Base-by-base conservation (phyloP, 2,113 vertebrate genomes). In the Otis tarda region DNA sequence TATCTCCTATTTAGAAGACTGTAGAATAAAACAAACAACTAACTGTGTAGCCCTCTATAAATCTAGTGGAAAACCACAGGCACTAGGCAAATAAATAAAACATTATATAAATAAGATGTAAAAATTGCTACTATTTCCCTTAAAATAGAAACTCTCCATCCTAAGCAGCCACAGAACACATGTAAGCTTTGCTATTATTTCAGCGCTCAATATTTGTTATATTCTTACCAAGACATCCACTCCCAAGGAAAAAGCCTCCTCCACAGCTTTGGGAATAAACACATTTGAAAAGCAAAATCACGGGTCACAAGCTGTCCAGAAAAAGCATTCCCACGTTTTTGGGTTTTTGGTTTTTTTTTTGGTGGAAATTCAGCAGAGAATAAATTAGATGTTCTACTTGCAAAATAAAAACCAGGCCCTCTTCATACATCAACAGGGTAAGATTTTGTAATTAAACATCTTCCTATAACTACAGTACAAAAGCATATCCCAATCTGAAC, bases 321-420 rank as follows among this genome's bases (percentile, higher is more conserved):
- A 93, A 74, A 85, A 78, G 12, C 10, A 5, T 70, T 53, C 21
- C 14, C 1, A 1, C 14, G 0, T 9, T 10, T 3, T 7, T 15
- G 41, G n/a, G n/a, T 35, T 20, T 37, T 37, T 37, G 37, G 25
- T n/a, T 14, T 30, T 9, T 21, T 3, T 55, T 30, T 55, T 55
- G 8, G 25, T 13, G 53, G 28, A 64, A 82, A 49, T 37, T 41
- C 28, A 61, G 35, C 16, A 74, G 9, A 78, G 45, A 84, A 73
- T 56, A 47, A 90, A 76, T 71, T 4, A 57, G 12, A 24, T 7
- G 7, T 39, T 88, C 64, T 47, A 49, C 18, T 76, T 31, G 47
- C 2, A 39, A 35, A 90, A 56, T 16, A 61, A 57, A 86, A 86
- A 37, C n/a, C 30, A 73, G 11, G 20, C 39, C 10, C 18, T 61